Evolutionary conservation across 1,140 invertebrate genomes (phyloP).

Genomic region (Drosophila azteca): DNA sequence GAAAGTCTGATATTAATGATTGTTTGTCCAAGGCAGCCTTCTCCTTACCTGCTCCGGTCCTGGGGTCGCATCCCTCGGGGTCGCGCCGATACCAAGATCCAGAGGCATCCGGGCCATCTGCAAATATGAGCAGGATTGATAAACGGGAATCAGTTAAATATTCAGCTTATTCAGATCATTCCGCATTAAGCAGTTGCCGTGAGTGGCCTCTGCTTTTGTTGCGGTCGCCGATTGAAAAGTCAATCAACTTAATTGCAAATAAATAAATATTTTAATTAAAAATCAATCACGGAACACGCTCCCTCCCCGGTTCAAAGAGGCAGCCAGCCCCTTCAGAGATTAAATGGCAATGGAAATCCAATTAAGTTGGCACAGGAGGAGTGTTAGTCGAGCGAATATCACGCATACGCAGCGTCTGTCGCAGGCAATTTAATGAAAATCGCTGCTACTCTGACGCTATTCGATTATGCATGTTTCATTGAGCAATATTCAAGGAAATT

Average conservation of each 20-base stretch:
- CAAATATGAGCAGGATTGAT: slow-evolving; percentile 45
- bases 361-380: slow-evolving; percentile 21
- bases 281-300: slow-evolving; percentile 65
- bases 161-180: slow-evolving; percentile 24
- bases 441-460: neutral
- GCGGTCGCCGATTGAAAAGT: slow-evolving; percentile 57
- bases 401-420: slow-evolving; percentile 41
- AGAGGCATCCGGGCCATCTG: slow-evolving; percentile 3
- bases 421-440: too few relatives aligned
- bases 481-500: slow-evolving; percentile 43
- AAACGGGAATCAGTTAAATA: slow-evolving; percentile 63
- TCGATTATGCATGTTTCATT: slow-evolving; percentile 52
- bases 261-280: slow-evolving; percentile 82
- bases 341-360: slow-evolving; percentile 44
- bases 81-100: too few relatives aligned
- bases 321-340: slow-evolving; percentile 9
- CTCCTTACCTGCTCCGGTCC: slow-evolving; percentile 15
- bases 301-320: too few relatives aligned
- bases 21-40: slow-evolving; percentile 26
- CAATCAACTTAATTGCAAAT: slow-evolving; percentile 76
- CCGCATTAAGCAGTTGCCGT: slow-evolving; percentile 23
- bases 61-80: neutral
- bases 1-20: slow-evolving; percentile 69
- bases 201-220: slow-evolving; percentile 14
- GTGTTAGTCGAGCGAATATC: slow-evolving; percentile 22